These are phyloP conservation scores for Tipula helvola DNA, from an alignment of 2,888 invertebrate genomes.

Conservation along the genomic window DNA sequence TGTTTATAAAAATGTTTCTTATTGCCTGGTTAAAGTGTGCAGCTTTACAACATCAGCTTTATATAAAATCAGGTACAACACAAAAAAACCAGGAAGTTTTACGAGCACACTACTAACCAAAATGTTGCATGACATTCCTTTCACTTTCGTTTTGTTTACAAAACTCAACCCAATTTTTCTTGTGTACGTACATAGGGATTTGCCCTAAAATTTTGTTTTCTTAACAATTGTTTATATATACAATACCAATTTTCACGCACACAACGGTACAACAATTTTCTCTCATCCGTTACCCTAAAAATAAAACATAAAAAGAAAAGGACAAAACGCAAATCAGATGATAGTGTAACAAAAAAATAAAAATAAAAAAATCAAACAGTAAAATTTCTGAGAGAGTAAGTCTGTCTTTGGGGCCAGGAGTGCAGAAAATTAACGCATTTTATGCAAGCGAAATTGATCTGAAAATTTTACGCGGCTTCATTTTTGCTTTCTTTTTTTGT, in stretches of 20 bases:
- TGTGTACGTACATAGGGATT: not conserved
- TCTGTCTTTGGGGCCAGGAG: not conserved
- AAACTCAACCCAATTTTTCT: not conserved
- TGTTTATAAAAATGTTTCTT: not conserved
- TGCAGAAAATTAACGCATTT: not conserved
- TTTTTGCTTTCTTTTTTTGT: not conserved
- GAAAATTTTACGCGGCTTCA: not conserved
- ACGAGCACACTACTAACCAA: not conserved
- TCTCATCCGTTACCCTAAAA: not conserved
- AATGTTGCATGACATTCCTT: not conserved
- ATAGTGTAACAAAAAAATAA: not conserved
- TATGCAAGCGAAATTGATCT: not conserved
- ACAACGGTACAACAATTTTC: not conserved
- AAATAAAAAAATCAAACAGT: not conserved
- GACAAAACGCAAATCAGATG: not conserved
- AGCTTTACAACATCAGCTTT: slow-evolving; percentile 4
- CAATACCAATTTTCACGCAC: not conserved
- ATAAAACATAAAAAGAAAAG: not conserved
- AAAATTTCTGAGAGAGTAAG: not conserved
- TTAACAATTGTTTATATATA: not conserved
- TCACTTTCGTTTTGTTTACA: not conserved
- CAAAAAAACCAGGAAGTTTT: not conserved
- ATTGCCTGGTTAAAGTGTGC: slow-evolving; percentile 4
- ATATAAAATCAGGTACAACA: not conserved
- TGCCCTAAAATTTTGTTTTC: not conserved